Evolutionary conservation across 2,797 vertebrate genomes (phyloP).

Genomic region (Acipenser oxyrinchus): DNA sequence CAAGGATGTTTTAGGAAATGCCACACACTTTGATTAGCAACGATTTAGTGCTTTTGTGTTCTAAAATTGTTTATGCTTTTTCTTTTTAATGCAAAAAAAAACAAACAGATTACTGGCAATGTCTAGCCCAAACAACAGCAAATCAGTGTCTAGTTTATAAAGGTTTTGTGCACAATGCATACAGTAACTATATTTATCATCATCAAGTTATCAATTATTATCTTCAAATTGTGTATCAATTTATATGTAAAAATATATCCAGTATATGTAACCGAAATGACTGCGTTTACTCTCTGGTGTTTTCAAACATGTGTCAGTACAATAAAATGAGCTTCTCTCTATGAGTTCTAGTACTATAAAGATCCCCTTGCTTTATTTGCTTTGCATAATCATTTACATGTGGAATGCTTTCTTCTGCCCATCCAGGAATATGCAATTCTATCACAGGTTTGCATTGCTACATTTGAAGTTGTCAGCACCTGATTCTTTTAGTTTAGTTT

Average conservation of each 20-base stretch:
- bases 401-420: too few relatives aligned
- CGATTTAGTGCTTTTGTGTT: too few relatives aligned
- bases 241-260: not conserved
- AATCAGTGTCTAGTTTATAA: not conserved
- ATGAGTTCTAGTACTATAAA: not conserved
- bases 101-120: not conserved
- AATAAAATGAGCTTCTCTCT: not conserved
- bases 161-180: not conserved
- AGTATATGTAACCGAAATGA: too few relatives aligned
- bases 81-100: not conserved
- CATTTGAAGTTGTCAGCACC: too few relatives aligned
- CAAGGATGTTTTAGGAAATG: too few relatives aligned
- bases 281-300: not conserved
- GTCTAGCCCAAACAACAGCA: not conserved
- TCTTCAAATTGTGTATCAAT: not conserved
- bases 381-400: too few relatives aligned
- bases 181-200: slow-evolving; percentile 2
- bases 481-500: too few relatives aligned
- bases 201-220: not conserved
- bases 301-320: not conserved
- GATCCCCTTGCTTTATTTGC: too few relatives aligned
- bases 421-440: too few relatives aligned
- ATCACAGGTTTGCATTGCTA: too few relatives aligned
- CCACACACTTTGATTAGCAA: too few relatives aligned
- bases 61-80: not conserved